phyloP scores from a whole-genome alignment of 2,113 vertebrate species.

The Edolisoma coerulescens region DNA sequence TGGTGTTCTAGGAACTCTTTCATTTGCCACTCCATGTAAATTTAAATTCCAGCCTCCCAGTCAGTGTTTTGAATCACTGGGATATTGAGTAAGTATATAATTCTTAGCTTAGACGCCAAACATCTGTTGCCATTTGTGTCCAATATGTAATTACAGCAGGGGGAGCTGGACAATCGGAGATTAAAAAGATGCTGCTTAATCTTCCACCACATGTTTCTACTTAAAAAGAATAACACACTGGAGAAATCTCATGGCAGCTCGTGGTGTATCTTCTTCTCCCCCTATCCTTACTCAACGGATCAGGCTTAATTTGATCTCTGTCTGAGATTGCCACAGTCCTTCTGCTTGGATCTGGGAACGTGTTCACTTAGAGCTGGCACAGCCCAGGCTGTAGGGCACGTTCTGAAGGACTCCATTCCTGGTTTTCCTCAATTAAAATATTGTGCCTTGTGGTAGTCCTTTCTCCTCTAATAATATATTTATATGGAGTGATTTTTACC shows the following conservation, averaged over 20 bases:
- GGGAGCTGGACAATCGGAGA: slow-evolving; percentile 76
- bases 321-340: not conserved
- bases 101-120: slow-evolving; percentile 76
- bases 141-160: slow-evolving; percentile 79
- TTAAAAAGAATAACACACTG: slow-evolving; percentile 37
- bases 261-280: not conserved
- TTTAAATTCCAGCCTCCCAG: slow-evolving; percentile 47
- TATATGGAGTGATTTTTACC: not conserved
- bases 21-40: slow-evolving; percentile 2
- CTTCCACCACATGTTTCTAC: slow-evolving; percentile 76
- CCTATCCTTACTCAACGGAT: not conserved
- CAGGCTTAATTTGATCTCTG: not conserved
- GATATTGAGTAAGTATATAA: slow-evolving; percentile 78
- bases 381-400: not conserved
- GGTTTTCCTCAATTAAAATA: not conserved
- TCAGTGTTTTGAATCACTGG: slow-evolving; percentile 61
- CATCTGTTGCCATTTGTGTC: slow-evolving; percentile 81
- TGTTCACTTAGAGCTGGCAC: not conserved
- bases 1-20: not conserved
- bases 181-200: slow-evolving; percentile 74
- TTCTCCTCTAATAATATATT: not conserved
- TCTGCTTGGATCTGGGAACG: not conserved
- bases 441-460: not conserved
- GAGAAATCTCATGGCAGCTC: slow-evolving; percentile 49
- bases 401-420: not conserved